A percentile compares a stretch with the other conserved stretches of the same genome.
Conservation (phyloP, 2,797 vertebrate genomes). For the Danionella dracula region DNA sequence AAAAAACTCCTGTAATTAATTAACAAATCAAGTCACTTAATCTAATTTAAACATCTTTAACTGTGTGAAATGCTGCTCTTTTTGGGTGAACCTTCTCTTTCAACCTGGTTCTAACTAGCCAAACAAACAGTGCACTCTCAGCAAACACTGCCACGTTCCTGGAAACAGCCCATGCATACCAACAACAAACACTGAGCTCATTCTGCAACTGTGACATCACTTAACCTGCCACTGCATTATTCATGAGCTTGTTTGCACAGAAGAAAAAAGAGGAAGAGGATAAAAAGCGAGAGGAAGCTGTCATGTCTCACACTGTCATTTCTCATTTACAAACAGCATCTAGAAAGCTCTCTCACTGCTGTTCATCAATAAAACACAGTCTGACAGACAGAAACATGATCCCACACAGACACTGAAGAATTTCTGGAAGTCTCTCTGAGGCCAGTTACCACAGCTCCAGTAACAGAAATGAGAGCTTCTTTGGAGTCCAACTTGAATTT, state of each 20-base stretch:
- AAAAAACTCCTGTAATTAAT: no score
- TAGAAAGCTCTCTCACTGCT: constrained; percentile 14
- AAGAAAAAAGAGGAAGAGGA: constrained; percentile 18
- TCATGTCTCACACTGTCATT: constrained; percentile 29
- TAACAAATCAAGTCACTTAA: no score
- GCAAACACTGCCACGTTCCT: constrained; percentile 21
- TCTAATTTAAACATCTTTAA: no score
- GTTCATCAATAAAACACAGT: constrained; percentile 11
- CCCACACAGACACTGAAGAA: neutral
- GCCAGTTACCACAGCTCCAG: constrained; percentile 19
- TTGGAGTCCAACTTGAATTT: constrained; percentile 5
- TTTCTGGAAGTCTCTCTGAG: constrained; percentile 1
- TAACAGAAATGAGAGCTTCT: neutral
- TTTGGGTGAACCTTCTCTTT: neutral
- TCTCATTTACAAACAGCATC: constrained; percentile 28
- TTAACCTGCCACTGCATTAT: constrained; percentile 32
- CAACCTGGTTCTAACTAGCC: neutral
- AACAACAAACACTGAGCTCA: constrained; percentile 27
- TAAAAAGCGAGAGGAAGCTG: constrained; percentile 15
- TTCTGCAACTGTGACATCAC: constrained; percentile 28
- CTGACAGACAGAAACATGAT: neutral
- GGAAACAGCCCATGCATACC: constrained; percentile 1
- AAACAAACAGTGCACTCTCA: constrained; percentile 3
- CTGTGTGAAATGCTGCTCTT: no score
- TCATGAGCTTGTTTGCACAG: constrained; percentile 7